Percentiles rank a stretch among this genome's conserved stretches.
Evolutionary conservation across 2,113 vertebrate species (phyloP).

Genomic region (Ictalurus punctatus): DNA sequence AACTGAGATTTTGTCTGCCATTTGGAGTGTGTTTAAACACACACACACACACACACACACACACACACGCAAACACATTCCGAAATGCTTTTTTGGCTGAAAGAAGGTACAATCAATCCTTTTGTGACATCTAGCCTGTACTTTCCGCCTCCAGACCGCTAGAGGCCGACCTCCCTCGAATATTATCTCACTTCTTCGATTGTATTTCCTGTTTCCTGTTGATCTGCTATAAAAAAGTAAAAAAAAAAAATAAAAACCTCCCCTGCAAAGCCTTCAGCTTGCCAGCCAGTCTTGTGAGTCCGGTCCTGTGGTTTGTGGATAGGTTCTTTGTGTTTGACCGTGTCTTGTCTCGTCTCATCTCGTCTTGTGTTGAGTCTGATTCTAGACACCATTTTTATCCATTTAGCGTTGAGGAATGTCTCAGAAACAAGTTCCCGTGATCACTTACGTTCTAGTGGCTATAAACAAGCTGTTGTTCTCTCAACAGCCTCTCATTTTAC

Average conservation of each 20-base stretch:
- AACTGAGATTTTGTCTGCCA: neutral
- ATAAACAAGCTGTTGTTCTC: neutral
- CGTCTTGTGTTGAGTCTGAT: neutral
- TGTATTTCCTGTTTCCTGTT: neutral
- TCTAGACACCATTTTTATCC: neutral
- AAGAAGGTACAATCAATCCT: neutral
- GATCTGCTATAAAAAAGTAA: neutral
- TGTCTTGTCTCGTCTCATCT: no score
- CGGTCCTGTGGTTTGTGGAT: neutral
- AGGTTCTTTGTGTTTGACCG: neutral
- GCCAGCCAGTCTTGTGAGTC: neutral
- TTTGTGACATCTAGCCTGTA: neutral
- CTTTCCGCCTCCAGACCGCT: neutral
- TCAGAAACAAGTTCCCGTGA: neutral
- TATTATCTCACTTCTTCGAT: neutral
- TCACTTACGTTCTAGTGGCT: neutral
- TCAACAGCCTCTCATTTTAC: neutral
- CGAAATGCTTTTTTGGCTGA: neutral
- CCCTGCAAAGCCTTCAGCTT: neutral
- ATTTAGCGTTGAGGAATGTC: neutral
- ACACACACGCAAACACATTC: neutral
- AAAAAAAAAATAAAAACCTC: no score
- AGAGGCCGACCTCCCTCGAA: neutral
- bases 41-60: neutral
- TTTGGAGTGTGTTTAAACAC: neutral